Evolutionary conservation across 2,888 invertebrate genomes (phyloP), one percentile per base, ranked within the genome.

Genomic region (Beris morrisii): DNA sequence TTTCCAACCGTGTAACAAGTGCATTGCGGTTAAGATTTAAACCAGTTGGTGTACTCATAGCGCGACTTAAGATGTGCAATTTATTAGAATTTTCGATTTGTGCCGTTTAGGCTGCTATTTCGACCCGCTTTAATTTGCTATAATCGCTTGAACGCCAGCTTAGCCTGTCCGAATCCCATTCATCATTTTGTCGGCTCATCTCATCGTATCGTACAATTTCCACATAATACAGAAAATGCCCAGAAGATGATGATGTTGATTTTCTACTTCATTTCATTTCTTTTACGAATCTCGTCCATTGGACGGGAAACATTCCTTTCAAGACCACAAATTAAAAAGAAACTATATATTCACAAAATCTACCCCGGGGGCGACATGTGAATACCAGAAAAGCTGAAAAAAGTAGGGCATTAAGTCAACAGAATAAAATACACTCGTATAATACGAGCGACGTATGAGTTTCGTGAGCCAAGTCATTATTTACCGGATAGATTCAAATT

Each of bases 361-460:
- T n/a, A 54, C 54, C 54, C 54, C 54, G 31, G 4, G 54, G 31
- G 54, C n/a, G 9, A 9, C 9, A 38, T 38, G 9, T 54, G n/a
- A 31, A n/a, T 54, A n/a, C 31, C 11, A 15, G 22, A 15, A 54
- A 12, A 54, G 22, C 30, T 30, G 9, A 12, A 31, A 13, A 54
- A 54, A 54, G 4, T 56, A 56, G 56, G 56, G 56, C 56, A 56
- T 56, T 56, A 56, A 56, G 56, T 56, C 56, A 56, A 56, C 56
- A 38, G 56, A 52, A 22, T 28, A 28, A 22, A 52, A 28, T 52
- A 52, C n/a, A 13, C 15, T 22, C 2, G 30, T 22, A 22, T 22
- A 31, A 31, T 9, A 30, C 30, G 15, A 5, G 28, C 6, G 3
- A 54, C 54, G 54, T 31, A 54, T 32, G n/a, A 30, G 9, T 31